Evolutionary conservation across 2,113 vertebrate species (phyloP).

Genomic region (Vulpes vulpes): DNA sequence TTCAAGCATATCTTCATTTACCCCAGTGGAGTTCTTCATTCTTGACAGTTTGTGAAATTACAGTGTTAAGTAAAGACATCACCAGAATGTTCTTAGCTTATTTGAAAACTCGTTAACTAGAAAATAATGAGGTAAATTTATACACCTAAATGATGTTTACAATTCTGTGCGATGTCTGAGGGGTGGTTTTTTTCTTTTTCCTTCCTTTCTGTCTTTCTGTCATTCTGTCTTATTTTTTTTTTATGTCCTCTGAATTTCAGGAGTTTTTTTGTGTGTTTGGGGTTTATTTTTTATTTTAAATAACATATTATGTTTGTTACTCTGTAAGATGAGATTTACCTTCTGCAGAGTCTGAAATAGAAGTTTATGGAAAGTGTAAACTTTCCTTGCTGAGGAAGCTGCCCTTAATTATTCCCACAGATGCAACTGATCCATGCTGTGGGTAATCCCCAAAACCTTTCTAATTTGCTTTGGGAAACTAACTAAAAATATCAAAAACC

Average conservation of each 20-base stretch:
- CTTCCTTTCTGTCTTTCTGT: neutral
- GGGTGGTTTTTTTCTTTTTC: neutral
- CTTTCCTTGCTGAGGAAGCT: neutral
- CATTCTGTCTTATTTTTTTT: neutral
- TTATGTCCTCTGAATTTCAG: neutral
- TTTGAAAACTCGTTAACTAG: slow-evolving; percentile 75
- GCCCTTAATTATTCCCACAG: neutral
- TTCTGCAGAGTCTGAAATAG: neutral
- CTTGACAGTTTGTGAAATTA: slow-evolving; percentile 71
- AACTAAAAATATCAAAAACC: neutral
- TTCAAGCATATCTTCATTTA: slow-evolving; percentile 17
- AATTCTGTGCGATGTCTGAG: neutral
- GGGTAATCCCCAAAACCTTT: neutral
- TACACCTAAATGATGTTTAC: slow-evolving; percentile 47
- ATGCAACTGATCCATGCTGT: neutral
- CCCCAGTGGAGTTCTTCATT: slow-evolving; percentile 6
- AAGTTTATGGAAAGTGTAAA: neutral
- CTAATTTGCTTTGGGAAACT: neutral
- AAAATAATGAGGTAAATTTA: slow-evolving; percentile 61
- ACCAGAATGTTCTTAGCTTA: slow-evolving; percentile 45
- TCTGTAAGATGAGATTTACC: neutral
- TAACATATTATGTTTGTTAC: neutral
- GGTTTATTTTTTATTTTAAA: slow-evolving; percentile 8
- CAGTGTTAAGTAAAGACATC: neutral
- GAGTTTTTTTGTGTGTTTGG: neutral